Evolutionary conservation across 1,140 invertebrate species (phyloP), one percentile per base, ranked within the genome.

Genomic region (Drosophila bifasciata): DNA sequence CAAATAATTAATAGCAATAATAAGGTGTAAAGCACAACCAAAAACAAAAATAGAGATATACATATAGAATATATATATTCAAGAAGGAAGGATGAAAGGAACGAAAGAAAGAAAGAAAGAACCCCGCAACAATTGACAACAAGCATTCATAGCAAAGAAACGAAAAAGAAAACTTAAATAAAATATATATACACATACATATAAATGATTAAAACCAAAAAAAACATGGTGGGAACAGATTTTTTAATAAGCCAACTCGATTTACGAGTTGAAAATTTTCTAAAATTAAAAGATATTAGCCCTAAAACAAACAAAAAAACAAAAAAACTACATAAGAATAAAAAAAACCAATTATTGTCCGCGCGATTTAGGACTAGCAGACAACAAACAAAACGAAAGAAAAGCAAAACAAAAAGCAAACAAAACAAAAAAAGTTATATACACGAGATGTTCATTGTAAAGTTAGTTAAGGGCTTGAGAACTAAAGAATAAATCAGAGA

Each of bases 151-250:
- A 63, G 59, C 63, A 78, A 69, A 74, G 32, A 60, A 68, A 64
- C 52, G 40, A 9, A 49, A 49, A 60, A 40, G 6, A 40, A 41
- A 70, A 21, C 23, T 21, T 41, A 50, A 39, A 58, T 2, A 1
- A 13, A 48, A 46, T 41, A 50, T 51, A 58, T 39, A 17, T 25
- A 64, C 45, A 83, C 76, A 83, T 79, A 64, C 45, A 83, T 79
- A 58, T 62, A 78, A 67, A 76, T 88, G 78, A 88, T 79, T 88
- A 75, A 86, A 88, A 88, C 88, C 80, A 83, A 79, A 88, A 79
- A 88, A 80, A 85, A 83, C 32, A 36, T 83, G 79, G 76, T 62
- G 83, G 83, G 83, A 88, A 88, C 83, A 88, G 83, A 83, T 88
- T 88, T 88, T 81, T 83, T 80, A 74, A 77, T 86, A 77, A 64